These are phyloP conservation scores for Achatina immaculata DNA, from an alignment of 1,140 invertebrate species.

Conservation along the genomic window DNA sequence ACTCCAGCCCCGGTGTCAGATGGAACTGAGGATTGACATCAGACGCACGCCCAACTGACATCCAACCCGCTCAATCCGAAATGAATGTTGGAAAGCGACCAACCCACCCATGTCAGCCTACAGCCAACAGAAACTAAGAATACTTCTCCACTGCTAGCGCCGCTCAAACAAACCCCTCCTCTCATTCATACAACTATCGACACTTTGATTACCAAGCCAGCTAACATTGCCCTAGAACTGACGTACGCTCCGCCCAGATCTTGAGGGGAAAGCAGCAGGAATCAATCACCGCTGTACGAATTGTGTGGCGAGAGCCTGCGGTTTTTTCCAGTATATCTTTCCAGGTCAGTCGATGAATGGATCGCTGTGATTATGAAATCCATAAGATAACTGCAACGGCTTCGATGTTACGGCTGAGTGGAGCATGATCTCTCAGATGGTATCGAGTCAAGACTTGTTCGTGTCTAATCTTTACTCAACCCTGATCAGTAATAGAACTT, in stretches of 20 bases:
- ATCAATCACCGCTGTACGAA: background rate
- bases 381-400: too few species aligned
- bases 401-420: too few species aligned
- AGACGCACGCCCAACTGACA: background rate
- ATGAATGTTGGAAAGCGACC: background rate
- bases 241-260: too few species aligned
- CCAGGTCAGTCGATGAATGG: too few species aligned
- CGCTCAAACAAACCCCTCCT: background rate
- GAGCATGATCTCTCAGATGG: too few species aligned
- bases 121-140: background rate
- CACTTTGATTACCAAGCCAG: background rate
- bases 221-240: too few species aligned
- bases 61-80: background rate
- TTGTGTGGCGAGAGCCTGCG: too few species aligned
- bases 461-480: too few species aligned
- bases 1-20: background rate
- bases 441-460: too few species aligned
- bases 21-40: background rate
- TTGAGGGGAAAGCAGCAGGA: background rate
- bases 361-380: too few species aligned
- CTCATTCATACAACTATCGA: background rate
- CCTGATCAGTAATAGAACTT: too few species aligned
- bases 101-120: background rate
- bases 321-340: too few species aligned
- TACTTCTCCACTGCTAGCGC: background rate